A percentile compares a stretch with the other conserved stretches of the same genome.
Evolutionary conservation across 1,140 invertebrate genomes (phyloP).

Genomic region (Heterodera schachtii): DNA sequence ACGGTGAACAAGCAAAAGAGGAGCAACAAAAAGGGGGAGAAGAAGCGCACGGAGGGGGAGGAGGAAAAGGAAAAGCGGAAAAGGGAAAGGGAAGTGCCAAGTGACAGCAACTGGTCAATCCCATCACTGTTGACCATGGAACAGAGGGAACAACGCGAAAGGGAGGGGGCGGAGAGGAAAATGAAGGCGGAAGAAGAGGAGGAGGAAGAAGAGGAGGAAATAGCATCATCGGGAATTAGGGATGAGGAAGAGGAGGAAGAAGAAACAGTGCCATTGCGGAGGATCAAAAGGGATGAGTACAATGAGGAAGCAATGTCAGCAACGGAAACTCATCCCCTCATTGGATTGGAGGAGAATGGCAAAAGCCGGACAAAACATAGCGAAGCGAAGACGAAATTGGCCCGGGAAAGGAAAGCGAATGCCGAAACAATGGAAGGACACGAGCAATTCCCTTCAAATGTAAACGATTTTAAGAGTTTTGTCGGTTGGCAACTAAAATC

Average conservation of each 20-base stretch:
- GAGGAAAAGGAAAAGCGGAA: neutral
- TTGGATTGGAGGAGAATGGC: no score
- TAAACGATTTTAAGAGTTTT: slow-evolving; percentile 2
- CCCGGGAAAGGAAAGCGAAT: neutral
- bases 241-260: slow-evolving; percentile 8
- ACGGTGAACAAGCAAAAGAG: no score
- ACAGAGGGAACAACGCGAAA: neutral
- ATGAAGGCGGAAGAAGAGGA: neutral
- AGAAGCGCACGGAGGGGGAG: neutral
- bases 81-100: neutral
- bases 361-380: no score
- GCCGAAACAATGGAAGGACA: neutral
- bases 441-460: neutral
- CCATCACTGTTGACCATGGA: neutral
- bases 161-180: slow-evolving; percentile 7
- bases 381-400: neutral
- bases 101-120: neutral
- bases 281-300: neutral
- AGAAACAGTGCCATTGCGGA: neutral
- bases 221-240: neutral
- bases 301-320: neutral
- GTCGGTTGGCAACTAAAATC: neutral
- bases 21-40: neutral
- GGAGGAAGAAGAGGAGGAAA: slow-evolving; percentile 2
- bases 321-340: no score